Conservation (phyloP, 2,888 invertebrate genomes). For the Loripinus fragilis region DNA sequence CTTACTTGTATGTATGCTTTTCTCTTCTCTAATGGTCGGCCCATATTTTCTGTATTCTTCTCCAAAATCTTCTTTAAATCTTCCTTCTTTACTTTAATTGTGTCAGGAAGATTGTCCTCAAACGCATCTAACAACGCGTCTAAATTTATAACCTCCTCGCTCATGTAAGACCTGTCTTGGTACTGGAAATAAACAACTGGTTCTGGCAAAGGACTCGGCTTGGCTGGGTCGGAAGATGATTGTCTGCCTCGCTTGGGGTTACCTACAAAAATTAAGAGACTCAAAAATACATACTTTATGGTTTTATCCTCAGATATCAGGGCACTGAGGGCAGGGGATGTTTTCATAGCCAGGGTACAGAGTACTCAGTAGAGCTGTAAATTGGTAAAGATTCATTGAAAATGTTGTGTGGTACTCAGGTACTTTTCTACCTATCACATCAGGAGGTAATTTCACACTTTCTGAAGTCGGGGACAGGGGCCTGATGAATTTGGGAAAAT, state of each 20-base stretch:
- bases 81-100: constrained; percentile 43
- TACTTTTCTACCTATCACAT: too few species aligned
- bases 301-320: too few species aligned
- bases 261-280: constrained; percentile 33
- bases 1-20: constrained; percentile 12
- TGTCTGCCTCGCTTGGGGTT: constrained; percentile 51
- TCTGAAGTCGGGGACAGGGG: too few species aligned
- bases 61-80: constrained; percentile 55
- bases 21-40: constrained; percentile 39
- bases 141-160: constrained; percentile 39
- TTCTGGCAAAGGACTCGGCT: constrained; percentile 37
- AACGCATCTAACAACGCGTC: constrained; percentile 50
- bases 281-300: too few species aligned
- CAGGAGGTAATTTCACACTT: too few species aligned
- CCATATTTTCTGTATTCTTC: constrained; percentile 55
- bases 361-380: too few species aligned
- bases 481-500: too few species aligned
- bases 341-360: too few species aligned
- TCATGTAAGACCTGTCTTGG: constrained; percentile 43
- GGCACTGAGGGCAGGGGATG: too few species aligned
- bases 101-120: constrained; percentile 36
- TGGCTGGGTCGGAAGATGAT: not conserved
- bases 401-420: too few species aligned
- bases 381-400: too few species aligned
- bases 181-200: constrained; percentile 50